phyloP scores from a whole-genome alignment of 2,888 invertebrate genomes.

The Monoplex corrugatus region DNA sequence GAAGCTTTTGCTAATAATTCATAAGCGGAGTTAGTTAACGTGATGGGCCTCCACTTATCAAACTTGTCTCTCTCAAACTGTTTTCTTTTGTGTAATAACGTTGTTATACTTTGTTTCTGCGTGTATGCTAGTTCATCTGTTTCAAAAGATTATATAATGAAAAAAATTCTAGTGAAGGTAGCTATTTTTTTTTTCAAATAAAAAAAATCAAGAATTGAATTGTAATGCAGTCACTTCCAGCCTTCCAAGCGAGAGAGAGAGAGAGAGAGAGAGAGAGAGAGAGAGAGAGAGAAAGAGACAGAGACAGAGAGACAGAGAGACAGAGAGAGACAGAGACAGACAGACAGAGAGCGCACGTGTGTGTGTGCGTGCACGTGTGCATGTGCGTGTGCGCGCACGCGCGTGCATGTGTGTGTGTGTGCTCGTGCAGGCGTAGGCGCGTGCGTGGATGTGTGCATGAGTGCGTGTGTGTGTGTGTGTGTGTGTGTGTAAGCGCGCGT shows the following conservation, averaged over 20 bases:
- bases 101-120: background rate
- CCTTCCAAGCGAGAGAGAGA: background rate
- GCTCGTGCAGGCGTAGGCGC: background rate
- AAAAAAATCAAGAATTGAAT: background rate
- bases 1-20: background rate
- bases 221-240: background rate
- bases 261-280: background rate
- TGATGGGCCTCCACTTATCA: background rate
- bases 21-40: background rate
- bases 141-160: background rate
- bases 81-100: background rate
- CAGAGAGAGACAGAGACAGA: background rate
- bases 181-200: background rate
- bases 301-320: background rate
- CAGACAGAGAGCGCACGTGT: background rate
- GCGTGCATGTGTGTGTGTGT: slow-evolving; percentile 23
- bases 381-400: background rate
- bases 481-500: too few species aligned
- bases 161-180: background rate
- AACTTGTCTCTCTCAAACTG: background rate
- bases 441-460: background rate
- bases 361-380: slow-evolving; percentile 2
- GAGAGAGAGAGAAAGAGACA: background rate
- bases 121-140: background rate
- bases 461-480: too few species aligned